These are phyloP conservation scores for Lates calcarifer DNA, from an alignment of 2,113 vertebrate genomes.

Conservation along the genomic window DNA sequence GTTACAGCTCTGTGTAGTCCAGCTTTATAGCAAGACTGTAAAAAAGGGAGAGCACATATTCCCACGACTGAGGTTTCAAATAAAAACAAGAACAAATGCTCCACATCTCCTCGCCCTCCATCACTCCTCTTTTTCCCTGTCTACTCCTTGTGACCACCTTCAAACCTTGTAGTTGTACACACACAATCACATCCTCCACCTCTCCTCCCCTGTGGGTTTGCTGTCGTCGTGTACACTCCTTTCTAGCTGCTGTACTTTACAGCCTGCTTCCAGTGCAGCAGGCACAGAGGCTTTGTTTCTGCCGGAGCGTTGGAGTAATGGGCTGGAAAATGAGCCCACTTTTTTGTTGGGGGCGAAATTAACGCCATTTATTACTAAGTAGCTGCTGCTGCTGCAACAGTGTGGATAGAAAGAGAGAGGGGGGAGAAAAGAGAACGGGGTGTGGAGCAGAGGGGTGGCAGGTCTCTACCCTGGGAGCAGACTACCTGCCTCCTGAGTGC, in stretches of 20 bases:
- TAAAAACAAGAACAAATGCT: slow-evolving; percentile 4
- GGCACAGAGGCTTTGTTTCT: slow-evolving; percentile 71
- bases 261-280: slow-evolving; percentile 53
- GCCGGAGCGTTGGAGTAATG: slow-evolving; percentile 73
- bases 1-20: background rate
- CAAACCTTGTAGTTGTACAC: background rate
- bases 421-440: background rate
- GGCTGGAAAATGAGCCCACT: slow-evolving; percentile 78
- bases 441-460: slow-evolving; percentile 20
- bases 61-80: slow-evolving; percentile 13
- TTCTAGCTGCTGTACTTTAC: slow-evolving; percentile 61
- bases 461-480: slow-evolving; percentile 46
- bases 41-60: slow-evolving; percentile 1
- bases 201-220: slow-evolving; percentile 30
- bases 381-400: slow-evolving; percentile 46
- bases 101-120: background rate
- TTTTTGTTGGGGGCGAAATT: slow-evolving; percentile 72
- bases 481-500: slow-evolving; percentile 37
- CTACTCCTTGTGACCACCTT: slow-evolving; percentile 28
- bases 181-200: background rate
- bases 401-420: slow-evolving; percentile 19
- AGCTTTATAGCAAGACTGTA: slow-evolving; percentile 29
- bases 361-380: slow-evolving; percentile 80
- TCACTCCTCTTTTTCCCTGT: background rate
- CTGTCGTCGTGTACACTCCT: slow-evolving; percentile 29